Conservation (phyloP, 2,113 vertebrate species). For the Peromyscus polionotus region DNA sequence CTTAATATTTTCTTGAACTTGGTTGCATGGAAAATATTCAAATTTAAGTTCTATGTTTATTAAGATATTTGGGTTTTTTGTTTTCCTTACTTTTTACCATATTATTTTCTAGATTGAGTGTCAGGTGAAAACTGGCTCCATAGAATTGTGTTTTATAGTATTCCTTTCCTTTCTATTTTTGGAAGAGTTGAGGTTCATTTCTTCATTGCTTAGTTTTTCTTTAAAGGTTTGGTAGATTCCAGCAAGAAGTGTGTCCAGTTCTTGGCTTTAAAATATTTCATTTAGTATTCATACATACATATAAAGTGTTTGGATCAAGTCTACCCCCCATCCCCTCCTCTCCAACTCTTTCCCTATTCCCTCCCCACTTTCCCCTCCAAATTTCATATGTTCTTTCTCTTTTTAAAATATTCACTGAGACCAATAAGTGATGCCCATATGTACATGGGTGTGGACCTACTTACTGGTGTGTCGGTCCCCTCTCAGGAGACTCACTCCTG, state of each 20-base stretch:
- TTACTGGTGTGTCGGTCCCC: too few relatives aligned
- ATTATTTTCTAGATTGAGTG: background rate
- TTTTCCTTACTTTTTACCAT: background rate
- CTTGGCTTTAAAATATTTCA: background rate
- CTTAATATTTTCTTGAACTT: background rate
- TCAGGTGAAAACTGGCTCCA: background rate
- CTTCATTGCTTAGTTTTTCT: background rate
- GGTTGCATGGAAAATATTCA: background rate
- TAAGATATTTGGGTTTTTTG: background rate
- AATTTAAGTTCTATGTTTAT: background rate
- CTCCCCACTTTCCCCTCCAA: too few relatives aligned
- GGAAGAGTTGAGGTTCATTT: background rate
- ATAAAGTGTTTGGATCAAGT: too few relatives aligned
- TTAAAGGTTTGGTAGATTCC: background rate
- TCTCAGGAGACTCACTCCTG: too few relatives aligned
- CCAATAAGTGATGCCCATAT: too few relatives aligned
- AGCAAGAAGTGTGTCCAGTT: background rate
- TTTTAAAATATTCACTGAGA: too few relatives aligned
- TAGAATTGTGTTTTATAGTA: background rate
- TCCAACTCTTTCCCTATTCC: too few relatives aligned
- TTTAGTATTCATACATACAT: too few relatives aligned
- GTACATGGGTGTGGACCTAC: too few relatives aligned
- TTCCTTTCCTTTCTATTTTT: background rate
- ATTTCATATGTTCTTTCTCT: too few relatives aligned
- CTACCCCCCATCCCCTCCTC: too few relatives aligned